A percentile compares a stretch with the other conserved stretches of the same genome.
Conservation (phyloP, 2,888 invertebrate genomes). For the Rotaria socialis region DNA sequence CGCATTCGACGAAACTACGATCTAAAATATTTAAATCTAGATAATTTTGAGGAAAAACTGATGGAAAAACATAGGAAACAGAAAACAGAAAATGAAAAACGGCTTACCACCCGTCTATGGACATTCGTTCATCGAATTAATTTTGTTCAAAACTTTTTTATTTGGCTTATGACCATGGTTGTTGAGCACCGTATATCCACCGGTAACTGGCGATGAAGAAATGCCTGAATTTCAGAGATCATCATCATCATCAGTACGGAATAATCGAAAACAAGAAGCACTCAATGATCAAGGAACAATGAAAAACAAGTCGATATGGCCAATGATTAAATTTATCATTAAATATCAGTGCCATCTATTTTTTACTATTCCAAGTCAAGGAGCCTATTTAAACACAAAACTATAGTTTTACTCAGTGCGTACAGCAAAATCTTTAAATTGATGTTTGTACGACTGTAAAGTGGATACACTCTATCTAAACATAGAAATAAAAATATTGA, state of each 20-base stretch:
- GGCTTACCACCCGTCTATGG: background rate
- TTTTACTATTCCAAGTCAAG: background rate
- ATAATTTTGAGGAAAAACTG: background rate
- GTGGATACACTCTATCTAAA: too few species aligned
- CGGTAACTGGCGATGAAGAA: background rate
- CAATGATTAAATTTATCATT: background rate
- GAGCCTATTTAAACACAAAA: background rate
- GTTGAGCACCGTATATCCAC: background rate
- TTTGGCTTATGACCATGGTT: background rate
- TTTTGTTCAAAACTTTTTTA: background rate
- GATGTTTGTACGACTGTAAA: too few species aligned
- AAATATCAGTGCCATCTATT: background rate
- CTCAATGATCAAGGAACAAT: background rate
- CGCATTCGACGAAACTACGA: background rate
- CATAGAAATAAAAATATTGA: too few species aligned
- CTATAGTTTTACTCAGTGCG: too few species aligned
- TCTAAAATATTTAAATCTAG: background rate
- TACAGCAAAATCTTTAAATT: too few species aligned
- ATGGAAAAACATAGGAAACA: background rate
- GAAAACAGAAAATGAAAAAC: background rate
- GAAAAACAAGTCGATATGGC: background rate
- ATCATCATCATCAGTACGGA: background rate
- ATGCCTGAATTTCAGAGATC: background rate
- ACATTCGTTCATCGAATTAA: background rate
- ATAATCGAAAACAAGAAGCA: background rate